phyloP scores from a whole-genome alignment of 2,888 invertebrate genomes.

The Malachius bipustulatus region DNA sequence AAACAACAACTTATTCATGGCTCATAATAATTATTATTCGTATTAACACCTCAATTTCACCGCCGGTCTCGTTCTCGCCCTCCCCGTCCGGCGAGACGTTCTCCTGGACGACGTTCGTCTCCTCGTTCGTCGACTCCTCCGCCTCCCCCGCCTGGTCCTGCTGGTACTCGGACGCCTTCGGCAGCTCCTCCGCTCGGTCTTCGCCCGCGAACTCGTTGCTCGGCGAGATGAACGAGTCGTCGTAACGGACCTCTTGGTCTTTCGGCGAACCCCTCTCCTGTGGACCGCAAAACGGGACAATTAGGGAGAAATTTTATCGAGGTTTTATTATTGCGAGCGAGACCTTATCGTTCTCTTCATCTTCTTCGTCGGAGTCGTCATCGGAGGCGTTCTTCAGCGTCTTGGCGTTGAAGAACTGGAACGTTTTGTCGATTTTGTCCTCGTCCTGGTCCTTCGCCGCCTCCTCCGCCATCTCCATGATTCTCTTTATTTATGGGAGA shows the following conservation, averaged over 20 bases:
- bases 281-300: background rate
- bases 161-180: conserved; percentile 26
- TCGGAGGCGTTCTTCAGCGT: conserved; percentile 45
- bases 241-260: conserved; percentile 23
- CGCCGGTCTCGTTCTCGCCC: no score
- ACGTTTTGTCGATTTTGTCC: conserved; percentile 43
- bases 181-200: conserved; percentile 24
- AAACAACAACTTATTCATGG: no score
- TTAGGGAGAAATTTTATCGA: no score
- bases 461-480: conserved; percentile 80
- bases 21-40: background rate
- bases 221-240: conserved; percentile 22
- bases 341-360: conserved; percentile 48
- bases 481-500: conserved; percentile 44
- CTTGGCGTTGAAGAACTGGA: conserved; percentile 59
- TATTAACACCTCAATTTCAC: conserved; percentile 21
- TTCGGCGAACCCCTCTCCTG: conserved; percentile 13
- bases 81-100: no score
- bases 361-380: conserved; percentile 40
- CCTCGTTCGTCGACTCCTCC: conserved; percentile 18
- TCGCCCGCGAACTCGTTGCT: no score
- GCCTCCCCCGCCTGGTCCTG: conserved; percentile 25
- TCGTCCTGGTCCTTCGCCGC: conserved; percentile 54
- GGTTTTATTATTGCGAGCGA: no score
- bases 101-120: no score